phyloP scores from a whole-genome alignment of 2,797 vertebrate species.

The Uromys caudimaculatus region DNA sequence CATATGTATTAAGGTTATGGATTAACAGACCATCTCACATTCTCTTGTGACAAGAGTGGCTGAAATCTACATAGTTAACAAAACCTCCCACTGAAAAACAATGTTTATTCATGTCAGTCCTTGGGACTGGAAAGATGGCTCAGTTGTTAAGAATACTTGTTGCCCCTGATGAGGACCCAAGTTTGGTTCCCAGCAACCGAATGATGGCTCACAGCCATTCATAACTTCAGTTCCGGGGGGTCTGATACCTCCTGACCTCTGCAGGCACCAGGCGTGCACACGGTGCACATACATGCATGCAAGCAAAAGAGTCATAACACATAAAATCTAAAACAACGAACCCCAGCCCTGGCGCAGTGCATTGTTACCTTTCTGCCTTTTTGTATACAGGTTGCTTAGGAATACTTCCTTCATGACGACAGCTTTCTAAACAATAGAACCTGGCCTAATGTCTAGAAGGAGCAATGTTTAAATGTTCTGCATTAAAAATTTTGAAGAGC shows the following conservation, averaged over 20 bases:
- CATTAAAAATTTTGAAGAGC: constrained; percentile 38
- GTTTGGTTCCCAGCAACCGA: not conserved
- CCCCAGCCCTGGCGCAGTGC: too few species aligned
- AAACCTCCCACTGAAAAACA: not conserved
- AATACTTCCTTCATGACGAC: not conserved
- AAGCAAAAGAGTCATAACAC: not conserved
- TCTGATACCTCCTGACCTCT: not conserved
- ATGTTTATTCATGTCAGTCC: not conserved
- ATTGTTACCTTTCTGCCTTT: not conserved
- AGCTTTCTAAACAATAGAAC: not conserved
- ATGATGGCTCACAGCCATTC: not conserved
- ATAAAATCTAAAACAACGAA: not conserved
- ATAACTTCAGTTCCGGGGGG: not conserved
- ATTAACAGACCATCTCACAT: not conserved
- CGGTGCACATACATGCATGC: too few species aligned
- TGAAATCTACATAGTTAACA: not conserved
- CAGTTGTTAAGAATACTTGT: not conserved
- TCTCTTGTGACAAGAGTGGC: not conserved
- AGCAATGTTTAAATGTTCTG: not conserved
- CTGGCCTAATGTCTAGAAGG: not conserved
- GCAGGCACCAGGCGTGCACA: not conserved
- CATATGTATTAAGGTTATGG: constrained; percentile 16
- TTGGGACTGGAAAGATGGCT: not conserved
- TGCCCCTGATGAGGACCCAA: not conserved
- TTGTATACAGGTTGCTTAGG: not conserved